Evolutionary conservation across 1,140 invertebrate genomes (phyloP).

Genomic region (Trichonephila clavipes): DNA sequence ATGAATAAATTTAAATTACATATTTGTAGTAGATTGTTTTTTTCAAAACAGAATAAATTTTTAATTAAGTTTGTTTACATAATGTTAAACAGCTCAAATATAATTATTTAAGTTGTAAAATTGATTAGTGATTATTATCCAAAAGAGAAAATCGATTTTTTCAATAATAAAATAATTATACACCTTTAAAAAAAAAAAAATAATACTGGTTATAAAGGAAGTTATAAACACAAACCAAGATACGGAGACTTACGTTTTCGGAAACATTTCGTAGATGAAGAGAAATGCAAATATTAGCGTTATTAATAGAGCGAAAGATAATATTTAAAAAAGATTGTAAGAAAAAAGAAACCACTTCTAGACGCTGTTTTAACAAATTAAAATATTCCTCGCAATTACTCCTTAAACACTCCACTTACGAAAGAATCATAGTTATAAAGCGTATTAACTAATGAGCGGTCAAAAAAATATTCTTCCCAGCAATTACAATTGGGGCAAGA

Average conservation of each 20-base stretch:
- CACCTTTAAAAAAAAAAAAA: neutral
- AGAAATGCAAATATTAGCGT: constrained; percentile 29
- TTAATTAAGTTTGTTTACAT: too few relatives aligned
- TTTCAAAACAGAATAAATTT: too few relatives aligned
- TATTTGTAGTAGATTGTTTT: too few relatives aligned
- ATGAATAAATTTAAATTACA: too few relatives aligned
- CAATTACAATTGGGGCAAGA: constrained; percentile 32
- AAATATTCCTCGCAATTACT: constrained; percentile 58
- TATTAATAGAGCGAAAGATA: constrained; percentile 23
- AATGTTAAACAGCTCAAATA: too few relatives aligned
- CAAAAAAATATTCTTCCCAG: neutral
- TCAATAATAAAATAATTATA: too few relatives aligned
- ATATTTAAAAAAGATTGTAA: neutral
- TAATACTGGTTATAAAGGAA: neutral
- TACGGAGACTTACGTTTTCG: neutral
- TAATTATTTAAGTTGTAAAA: too few relatives aligned
- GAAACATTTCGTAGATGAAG: neutral
- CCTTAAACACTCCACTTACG: constrained; percentile 46
- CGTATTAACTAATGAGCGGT: constrained; percentile 56
- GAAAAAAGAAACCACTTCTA: neutral
- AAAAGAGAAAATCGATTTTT: too few relatives aligned
- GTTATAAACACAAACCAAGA: neutral
- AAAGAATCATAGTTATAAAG: constrained; percentile 51
- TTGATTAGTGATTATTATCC: too few relatives aligned
- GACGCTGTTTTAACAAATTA: constrained; percentile 22